Evolutionary conservation across 2,888 invertebrate species (phyloP).

Genomic region (Eupithecia tripunctaria): DNA sequence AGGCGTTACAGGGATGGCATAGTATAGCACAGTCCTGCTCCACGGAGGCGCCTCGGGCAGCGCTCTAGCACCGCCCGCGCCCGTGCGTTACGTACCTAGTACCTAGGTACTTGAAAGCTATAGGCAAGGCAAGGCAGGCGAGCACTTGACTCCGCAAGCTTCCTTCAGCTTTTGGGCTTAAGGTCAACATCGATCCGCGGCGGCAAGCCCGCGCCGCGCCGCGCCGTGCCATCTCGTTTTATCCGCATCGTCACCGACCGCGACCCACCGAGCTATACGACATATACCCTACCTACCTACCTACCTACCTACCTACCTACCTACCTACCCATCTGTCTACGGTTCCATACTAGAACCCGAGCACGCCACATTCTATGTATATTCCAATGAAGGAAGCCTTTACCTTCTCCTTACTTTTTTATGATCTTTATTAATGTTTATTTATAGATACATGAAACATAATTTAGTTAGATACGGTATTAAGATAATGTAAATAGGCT

Average conservation of each 20-base stretch:
- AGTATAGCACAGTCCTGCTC: too few species aligned
- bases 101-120: neutral
- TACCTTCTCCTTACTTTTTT: neutral
- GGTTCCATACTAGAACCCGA: neutral
- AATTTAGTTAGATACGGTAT: neutral
- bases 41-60: too few species aligned
- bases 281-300: constrained; percentile 24
- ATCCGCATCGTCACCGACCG: constrained; percentile 47
- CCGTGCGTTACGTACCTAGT: neutral
- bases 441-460: neutral
- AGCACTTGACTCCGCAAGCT: constrained; percentile 34
- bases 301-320: neutral
- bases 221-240: constrained; percentile 53
- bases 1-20: too few species aligned
- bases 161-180: constrained; percentile 61
- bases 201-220: constrained; percentile 62
- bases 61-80: too few species aligned
- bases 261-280: constrained; percentile 24
- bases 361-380: neutral
- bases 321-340: too few species aligned
- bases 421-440: neutral
- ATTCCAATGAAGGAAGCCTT: neutral
- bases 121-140: too few species aligned
- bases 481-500: too few species aligned
- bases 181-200: constrained; percentile 79